phyloP scores from a whole-genome alignment of 2,113 vertebrate species.

The Pampusana beccarii region DNA sequence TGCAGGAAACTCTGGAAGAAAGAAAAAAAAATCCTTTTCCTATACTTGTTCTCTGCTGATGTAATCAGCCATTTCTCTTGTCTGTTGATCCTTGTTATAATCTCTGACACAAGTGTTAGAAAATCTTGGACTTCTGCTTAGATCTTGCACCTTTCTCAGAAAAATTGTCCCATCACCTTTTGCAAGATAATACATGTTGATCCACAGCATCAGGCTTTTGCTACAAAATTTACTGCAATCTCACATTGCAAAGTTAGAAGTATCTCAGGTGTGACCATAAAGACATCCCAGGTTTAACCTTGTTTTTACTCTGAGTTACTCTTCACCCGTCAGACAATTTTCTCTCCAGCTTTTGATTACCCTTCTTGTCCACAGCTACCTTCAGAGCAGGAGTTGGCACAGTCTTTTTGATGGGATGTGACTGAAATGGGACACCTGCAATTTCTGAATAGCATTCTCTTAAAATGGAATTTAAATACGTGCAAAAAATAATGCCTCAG shows the following conservation, averaged over 20 bases:
- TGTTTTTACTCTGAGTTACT: neutral
- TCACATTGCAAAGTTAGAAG: neutral
- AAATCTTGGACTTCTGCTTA: neutral
- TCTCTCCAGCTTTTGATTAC: neutral
- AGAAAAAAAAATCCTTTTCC: neutral
- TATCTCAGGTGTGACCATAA: neutral
- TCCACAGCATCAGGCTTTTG: neutral
- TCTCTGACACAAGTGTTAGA: neutral
- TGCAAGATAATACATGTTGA: neutral
- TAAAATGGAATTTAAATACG: slow-evolving; percentile 5
- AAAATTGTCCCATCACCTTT: neutral
- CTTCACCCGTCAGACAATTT: neutral
- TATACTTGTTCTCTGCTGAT: neutral
- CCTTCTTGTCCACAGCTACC: neutral
- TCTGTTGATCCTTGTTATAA: neutral
- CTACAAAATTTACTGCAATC: neutral
- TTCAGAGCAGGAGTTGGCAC: neutral
- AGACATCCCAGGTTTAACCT: neutral
- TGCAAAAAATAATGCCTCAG: neutral
- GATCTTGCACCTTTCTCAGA: neutral
- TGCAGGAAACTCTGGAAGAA: neutral
- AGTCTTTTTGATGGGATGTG: neutral
- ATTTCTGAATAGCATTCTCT: neutral
- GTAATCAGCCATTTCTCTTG: neutral
- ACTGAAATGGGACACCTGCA: slow-evolving; percentile 10